These are phyloP conservation scores for Lordiphosa fenestrarum DNA, from an alignment of 2,888 invertebrate genomes.

Conservation along the genomic window DNA sequence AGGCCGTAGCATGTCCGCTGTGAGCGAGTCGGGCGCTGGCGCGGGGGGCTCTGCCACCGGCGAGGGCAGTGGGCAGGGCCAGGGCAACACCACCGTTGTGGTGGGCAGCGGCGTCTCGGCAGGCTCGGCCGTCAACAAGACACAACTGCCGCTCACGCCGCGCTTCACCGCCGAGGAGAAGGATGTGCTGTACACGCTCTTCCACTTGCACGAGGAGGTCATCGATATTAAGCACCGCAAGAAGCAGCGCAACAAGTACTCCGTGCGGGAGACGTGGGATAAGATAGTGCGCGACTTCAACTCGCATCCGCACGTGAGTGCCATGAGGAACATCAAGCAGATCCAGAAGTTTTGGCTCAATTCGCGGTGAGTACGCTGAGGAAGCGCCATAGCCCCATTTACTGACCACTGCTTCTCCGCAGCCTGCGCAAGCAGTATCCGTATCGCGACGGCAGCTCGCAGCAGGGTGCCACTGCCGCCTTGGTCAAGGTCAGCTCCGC, in stretches of 20 bases:
- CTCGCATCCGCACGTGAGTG: conserved; percentile 73
- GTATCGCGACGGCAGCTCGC: conserved; percentile 47
- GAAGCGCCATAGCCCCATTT: background rate
- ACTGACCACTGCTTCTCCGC: background rate
- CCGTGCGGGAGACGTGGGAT: conserved; percentile 79
- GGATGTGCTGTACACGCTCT: conserved; percentile 76
- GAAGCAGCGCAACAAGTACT: conserved; percentile 77
- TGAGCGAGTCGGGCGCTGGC: conserved; percentile 33
- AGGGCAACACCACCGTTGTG: conserved; percentile 23
- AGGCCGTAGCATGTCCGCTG: conserved; percentile 37
- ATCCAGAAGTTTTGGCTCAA: conserved; percentile 80
- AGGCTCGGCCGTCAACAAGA: conserved; percentile 27
- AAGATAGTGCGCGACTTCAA: conserved; percentile 78
- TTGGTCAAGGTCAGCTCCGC: conserved; percentile 26
- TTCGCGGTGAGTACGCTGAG: conserved; percentile 70
- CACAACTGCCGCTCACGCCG: conserved; percentile 71
- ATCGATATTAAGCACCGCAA: conserved; percentile 80
- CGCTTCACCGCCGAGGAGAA: conserved; percentile 80
- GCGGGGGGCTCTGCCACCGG: conserved; percentile 25
- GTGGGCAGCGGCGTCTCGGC: conserved; percentile 24
- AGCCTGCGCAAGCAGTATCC: conserved; percentile 80
- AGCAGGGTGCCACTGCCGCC: conserved; percentile 24
- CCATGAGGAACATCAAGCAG: conserved; percentile 78
- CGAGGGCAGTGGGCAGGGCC: conserved; percentile 26
- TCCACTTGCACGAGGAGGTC: conserved; percentile 78